Evolutionary conservation across 1,140 invertebrate genomes (phyloP).

Genomic region (Muscidifurax raptorellus): DNA sequence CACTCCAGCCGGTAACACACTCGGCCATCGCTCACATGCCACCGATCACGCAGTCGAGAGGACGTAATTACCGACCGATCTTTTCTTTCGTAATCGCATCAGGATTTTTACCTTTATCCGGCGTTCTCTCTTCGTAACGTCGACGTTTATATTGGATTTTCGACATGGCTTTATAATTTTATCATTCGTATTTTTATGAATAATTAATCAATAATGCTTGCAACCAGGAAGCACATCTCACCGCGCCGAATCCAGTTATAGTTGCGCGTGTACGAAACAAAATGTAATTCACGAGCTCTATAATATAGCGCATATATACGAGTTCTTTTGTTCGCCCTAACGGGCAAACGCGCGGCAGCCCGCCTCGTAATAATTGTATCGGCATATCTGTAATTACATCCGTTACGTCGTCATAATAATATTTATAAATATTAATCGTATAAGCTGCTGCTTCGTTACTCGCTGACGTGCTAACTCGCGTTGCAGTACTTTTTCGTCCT

Average conservation of each 20-base stretch:
- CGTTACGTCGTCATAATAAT: constrained; percentile 17
- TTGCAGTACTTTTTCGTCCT: no score
- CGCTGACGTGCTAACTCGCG: no score
- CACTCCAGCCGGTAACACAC: constrained; percentile 1
- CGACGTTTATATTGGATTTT: no score
- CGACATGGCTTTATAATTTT: no score
- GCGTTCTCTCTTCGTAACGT: background rate
- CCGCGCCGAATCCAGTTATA: no score
- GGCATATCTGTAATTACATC: background rate
- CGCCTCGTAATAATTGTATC: background rate
- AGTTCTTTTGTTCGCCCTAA: constrained; percentile 18
- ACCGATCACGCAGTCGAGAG: background rate
- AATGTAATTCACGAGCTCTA: no score
- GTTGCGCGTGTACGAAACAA: no score
- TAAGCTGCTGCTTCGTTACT: background rate
- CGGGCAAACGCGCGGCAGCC: background rate
- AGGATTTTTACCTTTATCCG: no score
- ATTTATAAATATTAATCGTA: constrained; percentile 20
- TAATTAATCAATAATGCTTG: no score
- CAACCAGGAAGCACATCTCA: no score
- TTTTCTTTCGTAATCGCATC: background rate
- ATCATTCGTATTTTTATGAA: no score
- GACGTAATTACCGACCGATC: background rate
- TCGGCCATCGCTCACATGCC: background rate
- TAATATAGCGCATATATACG: background rate